Percentiles rank a stretch among this genome's conserved stretches.
These are phyloP conservation scores for Brachionus asplanchnoidis DNA, from an alignment of 1,140 invertebrate species.

Conservation along the genomic window DNA sequence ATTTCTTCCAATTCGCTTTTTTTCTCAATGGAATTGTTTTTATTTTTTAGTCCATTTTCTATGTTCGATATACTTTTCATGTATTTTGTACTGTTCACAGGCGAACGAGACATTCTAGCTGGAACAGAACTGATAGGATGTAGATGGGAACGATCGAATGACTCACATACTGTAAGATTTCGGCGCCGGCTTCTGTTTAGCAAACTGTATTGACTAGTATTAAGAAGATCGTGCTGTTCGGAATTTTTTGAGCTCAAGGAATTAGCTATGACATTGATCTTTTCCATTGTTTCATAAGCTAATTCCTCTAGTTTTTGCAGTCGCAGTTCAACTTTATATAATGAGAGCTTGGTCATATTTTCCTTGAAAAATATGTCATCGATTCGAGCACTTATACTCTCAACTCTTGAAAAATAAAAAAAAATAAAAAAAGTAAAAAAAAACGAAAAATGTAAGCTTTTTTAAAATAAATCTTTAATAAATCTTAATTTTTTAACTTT, in stretches of 20 bases:
- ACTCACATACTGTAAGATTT: background rate
- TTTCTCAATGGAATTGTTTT: background rate
- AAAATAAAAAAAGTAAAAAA: too few relatives aligned
- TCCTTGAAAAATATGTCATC: slow-evolving; percentile 42
- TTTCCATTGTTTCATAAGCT: slow-evolving; percentile 30
- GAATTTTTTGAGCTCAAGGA: background rate
- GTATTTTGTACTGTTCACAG: background rate
- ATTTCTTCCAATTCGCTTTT: background rate
- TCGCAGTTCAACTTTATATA: slow-evolving; percentile 32
- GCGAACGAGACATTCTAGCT: background rate
- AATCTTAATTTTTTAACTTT: too few relatives aligned
- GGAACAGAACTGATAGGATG: background rate
- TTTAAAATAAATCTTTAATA: too few relatives aligned
- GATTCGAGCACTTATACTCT: slow-evolving; percentile 26
- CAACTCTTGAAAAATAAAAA: slow-evolving; percentile 4
- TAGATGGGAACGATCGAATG: background rate
- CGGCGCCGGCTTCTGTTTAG: background rate
- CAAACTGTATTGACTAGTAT: background rate
- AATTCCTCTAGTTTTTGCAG: slow-evolving; percentile 36
- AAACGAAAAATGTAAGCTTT: background rate
- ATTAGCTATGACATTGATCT: background rate
- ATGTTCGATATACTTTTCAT: background rate
- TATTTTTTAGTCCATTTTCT: background rate
- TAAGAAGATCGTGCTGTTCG: background rate
- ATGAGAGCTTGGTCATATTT: slow-evolving; percentile 24